These are phyloP conservation scores for Drosophila rufa DNA, from an alignment of 1,140 invertebrate species.

Conservation along the genomic window DNA sequence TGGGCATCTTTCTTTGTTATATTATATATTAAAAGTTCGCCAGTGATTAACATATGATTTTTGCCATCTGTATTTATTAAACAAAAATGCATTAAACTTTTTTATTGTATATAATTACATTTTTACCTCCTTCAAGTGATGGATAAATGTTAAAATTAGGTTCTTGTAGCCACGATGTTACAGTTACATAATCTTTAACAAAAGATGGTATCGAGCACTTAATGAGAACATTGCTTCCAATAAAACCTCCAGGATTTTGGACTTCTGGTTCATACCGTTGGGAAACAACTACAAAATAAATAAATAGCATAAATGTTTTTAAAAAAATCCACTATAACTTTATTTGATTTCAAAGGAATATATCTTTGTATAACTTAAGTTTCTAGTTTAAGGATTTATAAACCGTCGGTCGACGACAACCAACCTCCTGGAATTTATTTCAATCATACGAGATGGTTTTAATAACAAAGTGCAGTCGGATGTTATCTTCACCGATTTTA, in stretches of 20 bases:
- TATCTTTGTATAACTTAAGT: too few relatives aligned
- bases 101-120: neutral
- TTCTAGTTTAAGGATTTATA: too few relatives aligned
- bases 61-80: conserved; percentile 88
- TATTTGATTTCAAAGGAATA: too few relatives aligned
- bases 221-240: conserved; percentile 92
- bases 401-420: too few relatives aligned
- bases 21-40: conserved; percentile 91
- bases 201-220: conserved; percentile 92
- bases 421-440: too few relatives aligned
- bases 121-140: conserved; percentile 67
- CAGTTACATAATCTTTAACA: conserved; percentile 92
- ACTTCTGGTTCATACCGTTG: conserved; percentile 91
- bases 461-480: too few relatives aligned
- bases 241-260: conserved; percentile 89
- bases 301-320: neutral
- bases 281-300: conserved; percentile 88
- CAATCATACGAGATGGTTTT: too few relatives aligned
- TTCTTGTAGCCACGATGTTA: conserved; percentile 93
- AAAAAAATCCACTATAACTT: too few relatives aligned
- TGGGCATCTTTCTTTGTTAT: conserved; percentile 90
- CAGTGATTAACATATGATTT: conserved; percentile 91
- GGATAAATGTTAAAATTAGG: conserved; percentile 86
- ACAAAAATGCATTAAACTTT: neutral
- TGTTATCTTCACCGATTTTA: too few relatives aligned